Evolutionary conservation across 2,113 vertebrate genomes (phyloP).

Genomic region (Panthera uncia): DNA sequence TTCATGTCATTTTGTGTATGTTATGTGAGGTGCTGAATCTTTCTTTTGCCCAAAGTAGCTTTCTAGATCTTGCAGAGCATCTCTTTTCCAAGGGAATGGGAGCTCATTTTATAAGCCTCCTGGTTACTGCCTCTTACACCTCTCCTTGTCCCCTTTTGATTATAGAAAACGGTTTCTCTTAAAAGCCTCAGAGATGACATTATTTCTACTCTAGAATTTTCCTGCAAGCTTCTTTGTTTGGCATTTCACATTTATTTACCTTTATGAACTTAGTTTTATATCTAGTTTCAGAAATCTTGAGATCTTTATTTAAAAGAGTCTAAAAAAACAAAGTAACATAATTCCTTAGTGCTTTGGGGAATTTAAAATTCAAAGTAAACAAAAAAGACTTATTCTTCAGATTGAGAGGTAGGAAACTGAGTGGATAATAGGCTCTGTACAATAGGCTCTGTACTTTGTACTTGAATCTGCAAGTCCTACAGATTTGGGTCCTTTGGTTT

Average conservation of each 20-base stretch:
- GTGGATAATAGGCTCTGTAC: neutral
- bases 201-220: conserved; percentile 10
- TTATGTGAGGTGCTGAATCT: neutral
- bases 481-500: neutral
- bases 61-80: neutral
- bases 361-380: conserved; percentile 37
- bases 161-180: neutral
- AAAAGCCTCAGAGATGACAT: neutral
- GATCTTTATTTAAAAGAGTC: conserved; percentile 11
- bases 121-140: neutral
- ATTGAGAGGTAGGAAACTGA: neutral
- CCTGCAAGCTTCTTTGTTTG: conserved; percentile 4
- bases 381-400: neutral
- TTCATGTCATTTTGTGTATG: neutral
- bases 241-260: neutral
- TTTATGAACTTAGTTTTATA: conserved; percentile 20
- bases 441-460: neutral
- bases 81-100: neutral
- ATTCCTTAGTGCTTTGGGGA: neutral
- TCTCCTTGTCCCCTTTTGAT: neutral
- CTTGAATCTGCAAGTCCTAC: neutral
- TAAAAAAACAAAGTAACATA: conserved; percentile 15
- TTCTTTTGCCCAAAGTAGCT: conserved; percentile 8
- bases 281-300: conserved; percentile 19
- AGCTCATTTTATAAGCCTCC: neutral